Base-by-base conservation (phyloP, 1,140 invertebrate species). In the Bombus superbus region DNA sequence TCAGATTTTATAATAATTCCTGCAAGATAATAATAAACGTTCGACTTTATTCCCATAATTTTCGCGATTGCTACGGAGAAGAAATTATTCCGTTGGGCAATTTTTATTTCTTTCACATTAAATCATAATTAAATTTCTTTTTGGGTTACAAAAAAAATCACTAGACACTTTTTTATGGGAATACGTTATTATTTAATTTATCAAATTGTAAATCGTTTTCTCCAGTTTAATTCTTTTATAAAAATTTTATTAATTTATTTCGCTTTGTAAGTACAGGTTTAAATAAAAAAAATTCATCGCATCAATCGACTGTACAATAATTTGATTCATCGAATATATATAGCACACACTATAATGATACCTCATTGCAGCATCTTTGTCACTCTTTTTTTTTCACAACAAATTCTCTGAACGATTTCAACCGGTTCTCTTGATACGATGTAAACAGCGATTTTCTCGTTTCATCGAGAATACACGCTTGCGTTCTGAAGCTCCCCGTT, bases 401-500 rank as follows among this genome's bases (percentile, higher is more conserved):
- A 85, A 72, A 85, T 80, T 85, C 76, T 85, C 18, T 72, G 77
- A 71, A 85, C 68, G 68, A 85, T 85, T 85, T 62, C 42, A 85
- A 80, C 83, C 77, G 83, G 83, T 85, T 85, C 53, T 62, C 22
- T 42, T 47, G 77, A 85, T 42, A 72, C 68, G 83, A 85, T 78
- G 68, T 85, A 80, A 85, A 80, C 83, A 79, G n/a, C 75, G 82
- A 69, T 59, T 71, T 40, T 32, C 74, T 83, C 73, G 66, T 44
- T 59, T 66, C 75, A 35, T 28, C 66, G 11, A 15, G 22, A n/a
- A 84, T 44, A 71, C 28, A 62, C n/a, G 25, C 32, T 72, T 32
- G 32, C n/a, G 53, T 47, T 38, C 42, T 9, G 18, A 62, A 64
- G n/a, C n/a, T 53, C 4, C 0, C 22, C 32, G 42, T 80, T 85